phyloP scores from a whole-genome alignment of 2,113 vertebrate genomes.

The Lagopus leucura region DNA sequence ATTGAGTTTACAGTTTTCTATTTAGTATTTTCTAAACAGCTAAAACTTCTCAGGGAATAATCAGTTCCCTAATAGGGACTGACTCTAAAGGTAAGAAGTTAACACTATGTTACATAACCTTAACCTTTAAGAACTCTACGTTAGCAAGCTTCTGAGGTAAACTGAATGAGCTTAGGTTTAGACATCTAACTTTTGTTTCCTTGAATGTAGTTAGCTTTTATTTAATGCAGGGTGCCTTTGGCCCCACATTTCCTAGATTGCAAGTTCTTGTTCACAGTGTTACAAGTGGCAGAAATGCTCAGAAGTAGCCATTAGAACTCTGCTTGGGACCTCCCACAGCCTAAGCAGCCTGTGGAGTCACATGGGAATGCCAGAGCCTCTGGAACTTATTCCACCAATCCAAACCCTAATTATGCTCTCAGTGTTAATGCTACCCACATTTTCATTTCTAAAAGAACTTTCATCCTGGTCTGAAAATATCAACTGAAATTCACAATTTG shows the following conservation, averaged over 20 bases:
- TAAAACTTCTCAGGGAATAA: not conserved
- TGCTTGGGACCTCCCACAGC: not conserved
- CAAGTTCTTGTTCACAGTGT: not conserved
- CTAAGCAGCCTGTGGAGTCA: not conserved
- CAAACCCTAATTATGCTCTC: not conserved
- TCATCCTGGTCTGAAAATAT: not conserved
- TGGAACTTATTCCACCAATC: not conserved
- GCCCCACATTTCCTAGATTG: not conserved
- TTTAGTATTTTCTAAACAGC: not conserved
- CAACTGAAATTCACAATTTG: not conserved
- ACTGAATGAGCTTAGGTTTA: not conserved
- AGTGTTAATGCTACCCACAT: not conserved
- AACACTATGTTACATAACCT: not conserved
- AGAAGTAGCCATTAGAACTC: not conserved
- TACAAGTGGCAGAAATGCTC: not conserved
- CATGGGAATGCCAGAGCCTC: accelerated
- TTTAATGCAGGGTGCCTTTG: not conserved
- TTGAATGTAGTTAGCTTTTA: not conserved
- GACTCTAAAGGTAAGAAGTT: not conserved
- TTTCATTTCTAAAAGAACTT: not conserved
- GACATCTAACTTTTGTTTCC: not conserved
- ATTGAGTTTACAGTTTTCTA: not conserved
- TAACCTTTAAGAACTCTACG: not conserved
- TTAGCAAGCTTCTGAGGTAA: not conserved
- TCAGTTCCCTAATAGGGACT: not conserved